Evolutionary conservation across 2,888 invertebrate species (phyloP).

Genomic region (Athetis lepigone): DNA sequence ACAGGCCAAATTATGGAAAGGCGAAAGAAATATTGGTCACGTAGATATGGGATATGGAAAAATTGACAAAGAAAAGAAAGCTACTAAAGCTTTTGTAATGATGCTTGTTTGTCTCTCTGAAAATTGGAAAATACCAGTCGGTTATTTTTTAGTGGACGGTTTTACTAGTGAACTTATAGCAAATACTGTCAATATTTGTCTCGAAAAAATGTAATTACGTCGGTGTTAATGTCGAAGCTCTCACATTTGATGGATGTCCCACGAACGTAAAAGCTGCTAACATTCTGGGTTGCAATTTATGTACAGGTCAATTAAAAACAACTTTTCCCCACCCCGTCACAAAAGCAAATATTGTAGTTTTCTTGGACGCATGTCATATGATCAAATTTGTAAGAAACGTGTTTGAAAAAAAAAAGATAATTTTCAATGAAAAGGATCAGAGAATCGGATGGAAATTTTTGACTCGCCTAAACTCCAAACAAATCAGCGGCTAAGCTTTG

Average conservation of each 20-base stretch:
- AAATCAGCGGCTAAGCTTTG: too few species aligned
- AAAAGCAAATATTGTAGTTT: slow-evolving; percentile 5
- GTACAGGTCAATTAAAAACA: slow-evolving; percentile 4
- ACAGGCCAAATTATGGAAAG: slow-evolving; percentile 17
- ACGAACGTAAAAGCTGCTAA: slow-evolving; percentile 5
- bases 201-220: too few species aligned
- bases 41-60: too few species aligned
- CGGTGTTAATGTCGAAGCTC: too few species aligned
- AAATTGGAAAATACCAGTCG: slow-evolving; percentile 13
- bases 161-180: slow-evolving; percentile 9
- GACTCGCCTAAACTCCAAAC: too few species aligned
- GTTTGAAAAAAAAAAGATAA: too few species aligned
- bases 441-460: too few species aligned
- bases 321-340: slow-evolving; percentile 4
- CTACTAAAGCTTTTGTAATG: slow-evolving; percentile 5
- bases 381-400: slow-evolving; percentile 1
- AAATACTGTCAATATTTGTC: slow-evolving; percentile 14
- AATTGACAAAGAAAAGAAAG: slow-evolving; percentile 7
- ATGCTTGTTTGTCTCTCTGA: slow-evolving; percentile 11
- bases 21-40: slow-evolving; percentile 7
- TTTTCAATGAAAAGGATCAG: too few species aligned
- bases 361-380: slow-evolving; percentile 5
- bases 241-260: too few species aligned
- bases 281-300: slow-evolving; percentile 10
- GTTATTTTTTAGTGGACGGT: slow-evolving; percentile 12